These are phyloP conservation scores for Threskiornis aethiopicus DNA, from an alignment of 2,797 vertebrate genomes.

Conservation along the genomic window DNA sequence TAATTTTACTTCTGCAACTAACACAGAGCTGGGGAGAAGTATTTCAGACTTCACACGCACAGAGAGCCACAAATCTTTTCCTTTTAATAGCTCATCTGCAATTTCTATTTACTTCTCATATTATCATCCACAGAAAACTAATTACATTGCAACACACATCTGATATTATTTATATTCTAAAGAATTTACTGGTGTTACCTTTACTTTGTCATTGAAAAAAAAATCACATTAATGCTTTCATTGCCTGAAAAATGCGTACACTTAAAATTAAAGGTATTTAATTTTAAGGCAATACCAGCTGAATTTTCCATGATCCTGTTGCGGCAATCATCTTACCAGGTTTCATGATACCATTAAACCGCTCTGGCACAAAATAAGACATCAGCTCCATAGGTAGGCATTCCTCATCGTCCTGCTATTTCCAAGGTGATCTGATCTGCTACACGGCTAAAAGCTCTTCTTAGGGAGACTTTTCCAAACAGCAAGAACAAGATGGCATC, in stretches of 20 bases:
- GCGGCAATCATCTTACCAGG: not conserved
- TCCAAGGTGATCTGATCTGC: not conserved
- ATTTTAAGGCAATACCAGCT: not conserved
- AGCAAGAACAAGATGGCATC: not conserved
- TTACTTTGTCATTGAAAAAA: not conserved
- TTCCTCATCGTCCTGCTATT: not conserved
- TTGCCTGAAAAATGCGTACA: not conserved
- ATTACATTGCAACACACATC: not conserved
- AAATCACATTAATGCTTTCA: not conserved
- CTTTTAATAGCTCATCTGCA: not conserved
- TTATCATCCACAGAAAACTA: not conserved
- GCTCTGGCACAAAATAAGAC: not conserved
- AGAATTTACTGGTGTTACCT: not conserved
- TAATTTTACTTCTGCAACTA: not conserved
- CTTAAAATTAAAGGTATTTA: not conserved
- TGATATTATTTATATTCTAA: not conserved
- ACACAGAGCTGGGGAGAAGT: not conserved
- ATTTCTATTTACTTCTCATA: not conserved
- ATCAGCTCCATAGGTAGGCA: not conserved
- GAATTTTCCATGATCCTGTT: not conserved
- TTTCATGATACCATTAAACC: not conserved
- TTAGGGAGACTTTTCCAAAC: not conserved
- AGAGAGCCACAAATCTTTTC: not conserved
- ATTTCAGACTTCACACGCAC: not conserved
- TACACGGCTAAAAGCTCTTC: not conserved